A percentile compares a stretch with the other conserved stretches of the same genome.
These are phyloP conservation scores for Dendrolimus pini DNA, from an alignment of 2,888 invertebrate genomes.

Conservation along the genomic window DNA sequence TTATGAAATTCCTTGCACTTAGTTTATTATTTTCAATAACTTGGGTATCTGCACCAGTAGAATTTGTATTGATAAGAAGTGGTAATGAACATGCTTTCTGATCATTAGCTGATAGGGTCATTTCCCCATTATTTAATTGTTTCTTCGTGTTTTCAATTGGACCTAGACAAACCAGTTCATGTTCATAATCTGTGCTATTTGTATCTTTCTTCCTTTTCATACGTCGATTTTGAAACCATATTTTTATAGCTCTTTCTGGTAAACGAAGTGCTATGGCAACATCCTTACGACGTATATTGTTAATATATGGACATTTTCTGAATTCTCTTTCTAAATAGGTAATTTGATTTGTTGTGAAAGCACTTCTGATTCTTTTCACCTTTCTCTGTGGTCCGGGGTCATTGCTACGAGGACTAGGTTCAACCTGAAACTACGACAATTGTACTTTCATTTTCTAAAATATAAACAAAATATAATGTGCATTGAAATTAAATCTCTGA, in stretches of 20 bases:
- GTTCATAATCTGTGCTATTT: constrained; percentile 24
- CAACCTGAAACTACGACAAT: too few species aligned
- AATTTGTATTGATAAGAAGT: constrained; percentile 10
- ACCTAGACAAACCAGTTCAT: constrained; percentile 18
- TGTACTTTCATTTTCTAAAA: too few species aligned
- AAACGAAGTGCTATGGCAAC: constrained; percentile 79
- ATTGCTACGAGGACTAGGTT: too few species aligned
- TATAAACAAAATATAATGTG: too few species aligned
- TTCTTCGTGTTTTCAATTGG: constrained; percentile 22
- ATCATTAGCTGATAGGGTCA: constrained; percentile 28
- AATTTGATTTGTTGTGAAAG: constrained; percentile 85
- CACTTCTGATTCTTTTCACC: constrained; percentile 67
- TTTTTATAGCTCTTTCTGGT: constrained; percentile 85
- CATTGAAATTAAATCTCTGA: too few species aligned
- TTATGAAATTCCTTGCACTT: too few species aligned
- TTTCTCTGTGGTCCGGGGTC: constrained; percentile 19
- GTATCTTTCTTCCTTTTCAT: constrained; percentile 83
- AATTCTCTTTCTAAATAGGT: constrained; percentile 85
- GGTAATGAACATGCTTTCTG: constrained; percentile 23
- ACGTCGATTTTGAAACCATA: constrained; percentile 90
- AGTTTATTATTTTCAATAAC: neutral
- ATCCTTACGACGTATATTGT: constrained; percentile 80
- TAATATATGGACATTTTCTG: constrained; percentile 80
- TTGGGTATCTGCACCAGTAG: constrained; percentile 3
- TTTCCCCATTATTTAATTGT: constrained; percentile 28